These are phyloP conservation scores for Drosophila cardini DNA, from an alignment of 1,140 invertebrate species.

Conservation along the genomic window DNA sequence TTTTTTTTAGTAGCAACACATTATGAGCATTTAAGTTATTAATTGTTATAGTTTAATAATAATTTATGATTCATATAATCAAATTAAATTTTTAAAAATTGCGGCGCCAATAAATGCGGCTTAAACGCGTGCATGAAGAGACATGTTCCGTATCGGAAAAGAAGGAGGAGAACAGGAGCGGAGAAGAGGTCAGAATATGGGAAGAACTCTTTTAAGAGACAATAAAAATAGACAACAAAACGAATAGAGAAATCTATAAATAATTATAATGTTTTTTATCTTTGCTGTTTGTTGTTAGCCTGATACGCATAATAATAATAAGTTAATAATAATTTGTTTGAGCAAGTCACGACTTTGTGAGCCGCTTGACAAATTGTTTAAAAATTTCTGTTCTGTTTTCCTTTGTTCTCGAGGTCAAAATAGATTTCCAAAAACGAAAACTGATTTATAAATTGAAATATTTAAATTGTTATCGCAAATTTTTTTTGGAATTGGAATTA, in stretches of 20 bases:
- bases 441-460: conserved; percentile 60
- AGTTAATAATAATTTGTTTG: conserved; percentile 41
- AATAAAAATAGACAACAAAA: background rate
- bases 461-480: background rate
- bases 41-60: too few species aligned
- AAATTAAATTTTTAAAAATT: background rate
- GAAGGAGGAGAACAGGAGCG: background rate
- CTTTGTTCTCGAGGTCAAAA: conserved; percentile 41
- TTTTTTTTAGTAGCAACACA: too few species aligned
- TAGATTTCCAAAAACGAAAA: conserved; percentile 25
- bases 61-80: too few species aligned
- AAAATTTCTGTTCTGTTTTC: conserved; percentile 37
- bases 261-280: conserved; percentile 61
- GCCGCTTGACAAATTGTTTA: conserved; percentile 18
- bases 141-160: background rate
- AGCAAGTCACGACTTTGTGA: conserved; percentile 56
- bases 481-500: background rate
- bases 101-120: conserved; percentile 15
- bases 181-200: background rate
- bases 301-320: conserved; percentile 60
- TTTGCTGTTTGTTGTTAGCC: background rate
- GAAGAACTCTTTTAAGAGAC: background rate
- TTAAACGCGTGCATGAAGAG: background rate
- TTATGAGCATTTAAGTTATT: too few species aligned
- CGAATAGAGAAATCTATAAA: conserved; percentile 42